Base-by-base conservation (phyloP, 1,140 invertebrate genomes). In the Phocides pigmalion region DNA sequence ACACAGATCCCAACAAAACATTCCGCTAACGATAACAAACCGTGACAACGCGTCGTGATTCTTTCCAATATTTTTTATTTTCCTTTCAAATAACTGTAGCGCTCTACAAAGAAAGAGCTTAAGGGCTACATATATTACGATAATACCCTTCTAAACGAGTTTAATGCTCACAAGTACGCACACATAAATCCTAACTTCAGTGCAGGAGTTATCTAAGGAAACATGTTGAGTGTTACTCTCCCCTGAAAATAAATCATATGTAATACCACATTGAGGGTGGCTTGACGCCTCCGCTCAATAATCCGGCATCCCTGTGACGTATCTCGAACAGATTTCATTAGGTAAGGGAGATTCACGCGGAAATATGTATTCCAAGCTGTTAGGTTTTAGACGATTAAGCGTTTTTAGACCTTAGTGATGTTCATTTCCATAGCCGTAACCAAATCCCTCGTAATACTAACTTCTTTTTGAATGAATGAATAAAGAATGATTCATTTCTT, bases 241-340 rank as follows among this genome's bases (percentile, higher is more conserved):
- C 44, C 64, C 54, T 51, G 42, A 41, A 66, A 66, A 66, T 66
- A 66, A 66, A 66, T 66, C 64, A 66, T 61, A 61, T 50, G 64
- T 66, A 58, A 58, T 59, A 61, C 46, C 49, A 53, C 50, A 61
- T 51, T 28, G 46, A 66, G 64, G 64, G 64, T 54, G 49, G 54
- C 37, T 49, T 44, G 53, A 66, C 47, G 46, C 47, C 58, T 61
- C 44, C 49, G 32, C 64, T 59, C 64, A 58, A 66, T 66, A 66
- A 61, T 65, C 63, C 63, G 41, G 25, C 39, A 53, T 14, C 64
- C 15, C 17, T 46, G 54, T 59, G 41, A 19, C 41, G 54, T 59
- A 59, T 59, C 54, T 59, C 41, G 22, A 46, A 50, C 47, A 59
- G 64, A 65, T 66, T 66, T 66, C 64, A 66, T 66, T 66, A 66